Evolutionary conservation across 2,113 vertebrate genomes (phyloP).

Genomic region (Hippocampus barbouri): DNA sequence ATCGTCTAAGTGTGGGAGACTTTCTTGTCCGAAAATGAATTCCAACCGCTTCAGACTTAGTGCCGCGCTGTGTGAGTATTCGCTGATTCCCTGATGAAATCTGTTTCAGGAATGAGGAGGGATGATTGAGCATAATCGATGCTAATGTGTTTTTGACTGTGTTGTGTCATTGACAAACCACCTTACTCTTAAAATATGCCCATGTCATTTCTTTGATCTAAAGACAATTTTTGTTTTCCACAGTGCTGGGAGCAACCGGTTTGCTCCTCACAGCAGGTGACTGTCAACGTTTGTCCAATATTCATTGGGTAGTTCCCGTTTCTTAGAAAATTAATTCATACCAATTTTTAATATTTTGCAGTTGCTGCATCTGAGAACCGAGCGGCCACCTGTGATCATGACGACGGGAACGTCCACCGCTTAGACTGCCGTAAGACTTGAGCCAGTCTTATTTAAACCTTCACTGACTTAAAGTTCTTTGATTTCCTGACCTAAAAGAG

Average conservation of each 20-base stretch:
- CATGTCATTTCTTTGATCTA: neutral
- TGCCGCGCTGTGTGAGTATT: too few species aligned
- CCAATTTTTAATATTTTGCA: neutral
- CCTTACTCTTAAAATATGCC: neutral
- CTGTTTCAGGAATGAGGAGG: too few species aligned
- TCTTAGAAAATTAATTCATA: too few species aligned
- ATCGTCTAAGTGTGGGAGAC: too few species aligned
- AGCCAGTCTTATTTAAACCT: neutral
- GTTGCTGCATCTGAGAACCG: neutral
- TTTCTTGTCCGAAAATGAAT: too few species aligned
- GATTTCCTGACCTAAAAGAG: too few species aligned
- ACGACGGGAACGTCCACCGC: neutral
- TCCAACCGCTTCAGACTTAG: too few species aligned
- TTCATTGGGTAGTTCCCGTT: neutral
- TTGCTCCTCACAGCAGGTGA: neutral
- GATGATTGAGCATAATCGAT: too few species aligned
- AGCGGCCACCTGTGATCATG: conserved; percentile 3
- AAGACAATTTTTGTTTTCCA: neutral
- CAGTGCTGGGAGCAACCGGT: neutral
- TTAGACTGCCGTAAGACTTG: conserved; percentile 32
- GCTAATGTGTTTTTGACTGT: too few species aligned
- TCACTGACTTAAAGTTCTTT: too few species aligned
- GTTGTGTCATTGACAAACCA: too few species aligned
- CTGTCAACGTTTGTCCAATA: neutral
- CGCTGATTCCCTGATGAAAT: too few species aligned